A percentile compares a stretch with the other conserved stretches of the same genome.
Conservation (phyloP, 2,797 vertebrate species). For the Anolis apletophallus region DNA sequence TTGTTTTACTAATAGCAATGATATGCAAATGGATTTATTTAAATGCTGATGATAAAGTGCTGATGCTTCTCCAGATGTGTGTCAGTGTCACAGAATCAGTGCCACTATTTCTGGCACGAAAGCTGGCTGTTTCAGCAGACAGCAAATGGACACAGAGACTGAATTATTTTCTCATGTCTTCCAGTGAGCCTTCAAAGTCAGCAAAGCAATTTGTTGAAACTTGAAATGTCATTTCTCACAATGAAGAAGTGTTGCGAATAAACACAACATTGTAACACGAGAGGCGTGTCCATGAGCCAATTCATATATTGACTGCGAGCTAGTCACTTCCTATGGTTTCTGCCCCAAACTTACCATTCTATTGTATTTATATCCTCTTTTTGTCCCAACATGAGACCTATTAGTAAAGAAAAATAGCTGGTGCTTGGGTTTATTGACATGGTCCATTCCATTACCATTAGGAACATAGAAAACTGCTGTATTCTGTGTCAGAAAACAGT, state of each 20-base stretch:
- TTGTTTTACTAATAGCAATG: not conserved
- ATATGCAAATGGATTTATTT: not conserved
- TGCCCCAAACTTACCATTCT: not conserved
- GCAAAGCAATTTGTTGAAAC: not conserved
- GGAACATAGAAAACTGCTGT: not conserved
- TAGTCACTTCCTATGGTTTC: not conserved
- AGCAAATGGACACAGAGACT: not conserved
- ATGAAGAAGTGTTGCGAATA: not conserved
- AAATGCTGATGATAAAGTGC: not conserved
- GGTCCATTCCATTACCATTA: not conserved
- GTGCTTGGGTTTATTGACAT: no score
- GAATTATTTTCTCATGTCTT: constrained; percentile 13
- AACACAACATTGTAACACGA: not conserved
- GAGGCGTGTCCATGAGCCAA: not conserved
- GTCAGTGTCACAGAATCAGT: constrained; percentile 11
- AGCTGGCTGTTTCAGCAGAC: not conserved
- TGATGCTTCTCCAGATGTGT: not conserved
- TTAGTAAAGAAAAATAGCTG: not conserved
- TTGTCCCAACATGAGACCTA: not conserved
- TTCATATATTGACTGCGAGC: not conserved
- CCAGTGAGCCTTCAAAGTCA: not conserved
- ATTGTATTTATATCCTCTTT: no score
- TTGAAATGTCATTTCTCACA: not conserved
- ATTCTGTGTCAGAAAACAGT: not conserved
- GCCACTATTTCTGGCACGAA: not conserved